Evolutionary conservation across 2,113 vertebrate species (phyloP), one percentile per base, ranked within the genome.

Genomic region (Ammodytes marinus): DNA sequence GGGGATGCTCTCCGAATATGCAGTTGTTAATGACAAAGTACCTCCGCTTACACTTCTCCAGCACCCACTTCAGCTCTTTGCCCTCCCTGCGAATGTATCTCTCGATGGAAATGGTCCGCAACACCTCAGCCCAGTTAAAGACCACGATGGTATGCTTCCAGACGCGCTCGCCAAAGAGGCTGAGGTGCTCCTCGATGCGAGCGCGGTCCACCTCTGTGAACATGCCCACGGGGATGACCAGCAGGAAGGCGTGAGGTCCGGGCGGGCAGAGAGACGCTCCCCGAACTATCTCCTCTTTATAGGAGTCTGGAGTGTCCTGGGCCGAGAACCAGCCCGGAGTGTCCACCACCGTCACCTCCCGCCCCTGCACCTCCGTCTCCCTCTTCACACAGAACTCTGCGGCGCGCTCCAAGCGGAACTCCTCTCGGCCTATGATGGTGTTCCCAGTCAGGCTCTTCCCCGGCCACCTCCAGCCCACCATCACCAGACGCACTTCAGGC

Each of bases 371-470:
- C 58, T 94, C 93, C 0, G 95, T 81, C 75, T 95, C 74, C 10
- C 95, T 93, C 72, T 84, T 95, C 2, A 96, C 93, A 1, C 93
- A 93, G 88, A 96, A 95, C 89, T 96, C 95, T 0, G 95, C 93
- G 0, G 95, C 95, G 15, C 95, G 86, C 72, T 95, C 95, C 81
- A 95, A 19, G 35, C 50, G 94, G 67, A 96, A 96, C 70, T 95
- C 95, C 83, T 96, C 95, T 5, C 90, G 84, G 46, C 95, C 95
- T 2, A 96, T 77, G 85, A 96, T 95, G 66, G 95, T 95, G 90
- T 96, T 96, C 14, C 91, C 95, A 0, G 95, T 95, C 67, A 96
- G 82, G 86, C 95, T 96, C 85, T 96, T 96, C 43, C 95, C 95
- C 0, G 95, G 95, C 95, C 95, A 96, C 74, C 95, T 93, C 95